Percentiles rank a stretch among this genome's conserved stretches.
Conservation (phyloP, 2,113 vertebrate species). For the Gallinago media region DNA sequence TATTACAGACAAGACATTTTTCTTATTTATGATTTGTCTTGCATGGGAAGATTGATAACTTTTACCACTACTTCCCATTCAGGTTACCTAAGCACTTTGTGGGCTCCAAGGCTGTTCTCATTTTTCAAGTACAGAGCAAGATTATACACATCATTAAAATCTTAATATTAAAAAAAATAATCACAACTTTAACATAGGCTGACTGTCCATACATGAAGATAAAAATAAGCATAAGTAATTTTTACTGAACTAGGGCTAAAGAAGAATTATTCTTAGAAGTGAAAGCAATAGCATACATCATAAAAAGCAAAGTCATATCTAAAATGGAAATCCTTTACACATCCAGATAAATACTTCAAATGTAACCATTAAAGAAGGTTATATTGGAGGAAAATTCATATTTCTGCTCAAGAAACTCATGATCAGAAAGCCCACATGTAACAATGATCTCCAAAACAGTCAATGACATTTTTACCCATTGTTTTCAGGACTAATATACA, state of each 20-base stretch:
- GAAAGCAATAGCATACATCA: not conserved
- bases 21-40: not conserved
- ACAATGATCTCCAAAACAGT: not conserved
- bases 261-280: not conserved
- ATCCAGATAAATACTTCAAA: not conserved
- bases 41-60: not conserved
- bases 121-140: not conserved
- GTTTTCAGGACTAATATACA: not conserved
- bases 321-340: not conserved
- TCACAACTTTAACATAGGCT: not conserved
- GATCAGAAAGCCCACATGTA: not conserved
- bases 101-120: not conserved
- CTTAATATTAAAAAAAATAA: too few species aligned
- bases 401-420: not conserved
- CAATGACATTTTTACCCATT: not conserved
- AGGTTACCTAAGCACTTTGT: not conserved
- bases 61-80: not conserved
- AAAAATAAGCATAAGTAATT: not conserved
- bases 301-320: not conserved
- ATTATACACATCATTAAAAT: not conserved
- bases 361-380: not conserved
- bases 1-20: not conserved
- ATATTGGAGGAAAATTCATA: fast-evolving
- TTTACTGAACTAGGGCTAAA: not conserved
- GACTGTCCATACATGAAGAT: not conserved